Evolutionary conservation across 1,140 invertebrate species (phyloP).

Genomic region (Calosoma granatense): DNA sequence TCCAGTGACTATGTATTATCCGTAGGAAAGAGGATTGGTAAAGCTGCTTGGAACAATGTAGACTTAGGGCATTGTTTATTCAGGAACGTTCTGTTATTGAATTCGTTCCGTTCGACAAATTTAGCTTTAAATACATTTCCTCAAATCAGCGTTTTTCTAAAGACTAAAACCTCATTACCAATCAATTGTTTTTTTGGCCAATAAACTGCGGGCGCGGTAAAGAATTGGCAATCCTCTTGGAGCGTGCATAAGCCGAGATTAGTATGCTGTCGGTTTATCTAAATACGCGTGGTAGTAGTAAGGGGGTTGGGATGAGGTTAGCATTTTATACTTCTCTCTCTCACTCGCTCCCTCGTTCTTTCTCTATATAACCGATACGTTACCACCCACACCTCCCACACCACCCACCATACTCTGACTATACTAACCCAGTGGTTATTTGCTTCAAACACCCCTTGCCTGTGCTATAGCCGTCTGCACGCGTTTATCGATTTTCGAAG

Average conservation of each 20-base stretch:
- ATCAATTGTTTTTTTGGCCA: conserved; percentile 4
- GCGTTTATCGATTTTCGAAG: conserved; percentile 7
- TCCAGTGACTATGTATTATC: too few relatives aligned
- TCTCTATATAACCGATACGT: too few relatives aligned
- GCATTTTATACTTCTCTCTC: too few relatives aligned
- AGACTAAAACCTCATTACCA: conserved; percentile 7
- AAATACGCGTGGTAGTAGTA: too few relatives aligned
- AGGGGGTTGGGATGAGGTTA: too few relatives aligned
- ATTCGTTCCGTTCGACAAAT: neutral
- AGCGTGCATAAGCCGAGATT: neutral
- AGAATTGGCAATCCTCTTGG: neutral
- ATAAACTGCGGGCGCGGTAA: neutral
- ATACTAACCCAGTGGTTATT: conserved; percentile 4
- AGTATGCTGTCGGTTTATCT: conserved; percentile 4
- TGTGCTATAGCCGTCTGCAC: neutral
- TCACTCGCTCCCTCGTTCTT: too few relatives aligned
- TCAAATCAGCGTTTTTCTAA: conserved; percentile 2
- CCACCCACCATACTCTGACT: too few relatives aligned
- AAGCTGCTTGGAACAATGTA: too few relatives aligned
- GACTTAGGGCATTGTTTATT: too few relatives aligned
- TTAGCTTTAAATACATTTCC: neutral
- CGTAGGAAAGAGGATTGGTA: too few relatives aligned
- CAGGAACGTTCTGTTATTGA: neutral
- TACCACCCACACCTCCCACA: too few relatives aligned
- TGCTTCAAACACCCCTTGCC: too few relatives aligned